Evolutionary conservation across 2,113 vertebrate species (phyloP).

Genomic region (Lepidothrix coronata): DNA sequence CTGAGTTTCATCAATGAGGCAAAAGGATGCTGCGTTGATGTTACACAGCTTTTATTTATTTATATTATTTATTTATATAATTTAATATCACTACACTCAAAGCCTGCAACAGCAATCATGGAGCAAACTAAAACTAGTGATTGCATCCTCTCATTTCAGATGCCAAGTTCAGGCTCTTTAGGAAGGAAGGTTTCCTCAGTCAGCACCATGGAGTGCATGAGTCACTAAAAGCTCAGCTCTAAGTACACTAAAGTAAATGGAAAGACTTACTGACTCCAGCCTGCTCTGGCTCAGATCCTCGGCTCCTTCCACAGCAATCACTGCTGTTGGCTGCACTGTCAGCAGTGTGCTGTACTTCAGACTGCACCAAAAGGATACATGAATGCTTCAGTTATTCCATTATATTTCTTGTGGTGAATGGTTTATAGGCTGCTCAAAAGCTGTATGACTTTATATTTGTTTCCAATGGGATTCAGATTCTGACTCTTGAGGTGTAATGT

Average conservation of each 20-base stretch:
- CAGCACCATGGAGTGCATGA: background rate
- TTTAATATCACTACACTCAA: background rate
- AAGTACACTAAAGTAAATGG: background rate
- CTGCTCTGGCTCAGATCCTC: background rate
- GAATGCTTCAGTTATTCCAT: background rate
- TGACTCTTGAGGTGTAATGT: background rate
- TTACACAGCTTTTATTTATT: background rate
- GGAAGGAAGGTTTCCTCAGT: background rate
- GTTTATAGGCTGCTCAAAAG: slow-evolving; percentile 6
- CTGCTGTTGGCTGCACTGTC: background rate
- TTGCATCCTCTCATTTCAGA: background rate
- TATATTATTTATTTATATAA: background rate
- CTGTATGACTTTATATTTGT: background rate
- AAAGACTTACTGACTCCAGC: slow-evolving; percentile 8
- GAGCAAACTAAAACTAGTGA: background rate
- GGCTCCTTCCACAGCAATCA: background rate
- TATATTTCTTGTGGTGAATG: background rate
- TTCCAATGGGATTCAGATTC: background rate
- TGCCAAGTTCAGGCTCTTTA: background rate
- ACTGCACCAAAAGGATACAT: background rate
- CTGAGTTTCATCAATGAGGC: background rate
- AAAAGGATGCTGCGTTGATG: background rate
- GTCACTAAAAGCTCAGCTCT: background rate
- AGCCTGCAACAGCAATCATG: background rate
- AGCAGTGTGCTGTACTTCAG: background rate